phyloP scores from a whole-genome alignment of 2,113 vertebrate genomes.

The Amphiprion ocellaris region DNA sequence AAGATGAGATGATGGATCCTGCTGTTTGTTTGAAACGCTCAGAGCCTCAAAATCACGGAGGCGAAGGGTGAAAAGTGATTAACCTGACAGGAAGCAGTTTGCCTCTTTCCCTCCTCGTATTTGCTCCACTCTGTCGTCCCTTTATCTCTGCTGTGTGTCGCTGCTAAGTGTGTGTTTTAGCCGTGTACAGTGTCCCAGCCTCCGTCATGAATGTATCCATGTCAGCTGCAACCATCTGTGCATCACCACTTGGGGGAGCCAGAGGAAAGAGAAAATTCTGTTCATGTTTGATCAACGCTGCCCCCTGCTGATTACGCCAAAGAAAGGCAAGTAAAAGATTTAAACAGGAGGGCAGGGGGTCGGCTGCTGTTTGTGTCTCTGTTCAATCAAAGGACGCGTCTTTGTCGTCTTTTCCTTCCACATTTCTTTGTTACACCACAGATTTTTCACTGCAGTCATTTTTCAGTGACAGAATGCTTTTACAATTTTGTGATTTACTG shows the following conservation, averaged over 20 bases:
- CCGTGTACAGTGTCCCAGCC: conserved; percentile 29
- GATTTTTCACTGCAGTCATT: conserved; percentile 58
- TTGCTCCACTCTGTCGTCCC: conserved; percentile 16
- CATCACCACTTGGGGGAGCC: conserved; percentile 57
- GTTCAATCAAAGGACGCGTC: neutral
- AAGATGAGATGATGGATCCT: conserved; percentile 34
- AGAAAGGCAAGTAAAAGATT: neutral
- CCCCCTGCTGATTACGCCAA: conserved; percentile 12
- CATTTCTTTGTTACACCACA: conserved; percentile 41
- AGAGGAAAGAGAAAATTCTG: conserved; percentile 18
- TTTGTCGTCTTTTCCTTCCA: neutral
- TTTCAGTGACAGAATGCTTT: conserved; percentile 42
- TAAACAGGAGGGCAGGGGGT: neutral
- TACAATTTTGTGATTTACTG: conserved; percentile 54
- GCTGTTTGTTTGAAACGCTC: conserved; percentile 33
- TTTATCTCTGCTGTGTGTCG: conserved; percentile 54
- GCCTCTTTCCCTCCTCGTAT: neutral
- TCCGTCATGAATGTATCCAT: conserved; percentile 39
- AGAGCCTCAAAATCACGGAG: conserved; percentile 17
- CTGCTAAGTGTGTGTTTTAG: conserved; percentile 57
- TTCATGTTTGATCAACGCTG: neutral
- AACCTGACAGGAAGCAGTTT: conserved; percentile 38
- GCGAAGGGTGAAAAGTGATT: conserved; percentile 23
- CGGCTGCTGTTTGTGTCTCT: neutral
- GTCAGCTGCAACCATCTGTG: conserved; percentile 3